Evolutionary conservation across 2,113 vertebrate species (phyloP), one percentile per base, ranked within the genome.

Genomic region (Caracal caracal): DNA sequence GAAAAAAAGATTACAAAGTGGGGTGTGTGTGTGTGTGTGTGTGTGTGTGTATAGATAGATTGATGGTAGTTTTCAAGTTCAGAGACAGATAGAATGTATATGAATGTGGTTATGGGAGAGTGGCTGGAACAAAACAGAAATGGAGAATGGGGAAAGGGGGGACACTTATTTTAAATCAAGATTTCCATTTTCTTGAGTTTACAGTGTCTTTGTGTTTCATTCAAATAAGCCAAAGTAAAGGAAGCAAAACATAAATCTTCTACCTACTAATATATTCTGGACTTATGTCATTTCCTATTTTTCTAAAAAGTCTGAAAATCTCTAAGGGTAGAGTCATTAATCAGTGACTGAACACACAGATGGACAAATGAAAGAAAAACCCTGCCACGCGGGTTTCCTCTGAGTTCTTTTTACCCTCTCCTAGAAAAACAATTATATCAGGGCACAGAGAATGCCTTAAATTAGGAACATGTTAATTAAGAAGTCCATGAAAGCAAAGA

Each of bases 261-360:
- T 83, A 37, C 87, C 26, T 96, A 49, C 65, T 79, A 73, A 93
- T 35, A 61, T 94, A 84, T 92, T 94, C 70, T 95, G 71, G 20
- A 94, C 93, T 97, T 83, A 93, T 90, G 83, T 93, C 79, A 81
- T 96, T 97, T 87, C 68, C 73, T 95, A 35, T 83, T 97, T 97
- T 97, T 95, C 89, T 90, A 87, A 95, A 75, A 51, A 65, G 53
- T 61, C 80, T 95, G 88, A 93, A 96, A 91, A 94, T 97, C 95
- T 97, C 79, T 94, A 90, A 87, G 59, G n/a, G 30, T 53, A 96
- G 79, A 92, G 49, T 20, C 49, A 75, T 95, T 94, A 92, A 88
- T 95, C 82, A 97, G 89, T 91, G 70, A 71, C 95, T 51, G 20
- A 83, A 91, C 51, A 93, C 93, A 88, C 47, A 88, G n/a, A 92